Evolutionary conservation across 2,888 invertebrate genomes (phyloP).

Genomic region (Dysmachus trigonus): DNA sequence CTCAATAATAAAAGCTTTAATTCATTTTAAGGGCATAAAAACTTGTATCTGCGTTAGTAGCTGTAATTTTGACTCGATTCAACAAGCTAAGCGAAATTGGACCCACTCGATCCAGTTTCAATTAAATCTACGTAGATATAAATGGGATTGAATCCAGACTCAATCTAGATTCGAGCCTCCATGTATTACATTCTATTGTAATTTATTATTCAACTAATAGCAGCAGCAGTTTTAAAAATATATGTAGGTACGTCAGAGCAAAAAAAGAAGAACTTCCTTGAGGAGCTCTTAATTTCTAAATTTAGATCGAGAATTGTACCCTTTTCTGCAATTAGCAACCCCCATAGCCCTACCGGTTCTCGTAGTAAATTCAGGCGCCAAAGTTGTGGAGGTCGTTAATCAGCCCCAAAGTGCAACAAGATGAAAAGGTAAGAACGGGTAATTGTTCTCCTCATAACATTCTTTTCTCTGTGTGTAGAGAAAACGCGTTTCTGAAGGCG

Average conservation of each 20-base stretch:
- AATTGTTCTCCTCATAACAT: conserved; percentile 24
- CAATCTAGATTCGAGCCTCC: neutral
- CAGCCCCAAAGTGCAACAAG: neutral
- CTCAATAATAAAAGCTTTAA: no score
- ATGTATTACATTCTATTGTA: no score
- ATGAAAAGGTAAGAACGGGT: neutral
- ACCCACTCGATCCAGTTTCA: neutral
- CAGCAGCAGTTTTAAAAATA: neutral
- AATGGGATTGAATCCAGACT: neutral
- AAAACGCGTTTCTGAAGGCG: conserved; percentile 6
- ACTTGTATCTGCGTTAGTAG: neutral
- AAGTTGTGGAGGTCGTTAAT: neutral
- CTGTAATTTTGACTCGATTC: neutral
- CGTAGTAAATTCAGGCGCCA: neutral
- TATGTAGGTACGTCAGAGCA: neutral
- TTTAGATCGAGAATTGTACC: neutral
- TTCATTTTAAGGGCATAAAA: no score
- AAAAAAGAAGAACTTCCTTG: neutral
- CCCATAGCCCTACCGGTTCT: neutral
- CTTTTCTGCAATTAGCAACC: neutral
- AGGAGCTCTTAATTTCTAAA: neutral
- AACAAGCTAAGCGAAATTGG: neutral
- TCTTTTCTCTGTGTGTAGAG: neutral
- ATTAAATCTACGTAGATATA: neutral
- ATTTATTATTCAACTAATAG: no score